Conservation (phyloP, 2,113 vertebrate genomes). For the Eupsittula cactorum region DNA sequence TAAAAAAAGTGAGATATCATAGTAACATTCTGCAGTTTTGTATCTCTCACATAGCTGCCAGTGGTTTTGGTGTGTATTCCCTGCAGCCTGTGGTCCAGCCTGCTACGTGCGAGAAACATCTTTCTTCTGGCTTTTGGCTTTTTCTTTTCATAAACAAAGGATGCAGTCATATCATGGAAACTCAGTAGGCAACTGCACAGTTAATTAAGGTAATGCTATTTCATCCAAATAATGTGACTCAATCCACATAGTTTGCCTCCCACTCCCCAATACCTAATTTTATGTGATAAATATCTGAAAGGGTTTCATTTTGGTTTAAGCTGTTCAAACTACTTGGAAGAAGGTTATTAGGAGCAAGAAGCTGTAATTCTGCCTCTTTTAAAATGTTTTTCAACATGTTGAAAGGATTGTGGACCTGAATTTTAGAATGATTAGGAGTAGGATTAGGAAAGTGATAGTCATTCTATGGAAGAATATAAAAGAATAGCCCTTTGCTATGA, state of each 20-base stretch:
- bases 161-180: neutral
- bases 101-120: rapidly evolving
- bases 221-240: neutral
- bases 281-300: neutral
- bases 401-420: neutral
- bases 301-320: neutral
- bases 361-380: neutral
- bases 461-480: neutral
- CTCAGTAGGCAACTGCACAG: neutral
- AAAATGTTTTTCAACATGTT: neutral
- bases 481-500: neutral
- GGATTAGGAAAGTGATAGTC: neutral
- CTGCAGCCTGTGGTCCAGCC: neutral
- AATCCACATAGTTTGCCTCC: neutral
- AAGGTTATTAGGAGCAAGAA: neutral
- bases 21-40: neutral
- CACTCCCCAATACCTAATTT: neutral
- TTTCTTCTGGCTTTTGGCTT: neutral
- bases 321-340: neutral
- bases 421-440: neutral
- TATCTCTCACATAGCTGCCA: neutral
- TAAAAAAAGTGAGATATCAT: neutral
- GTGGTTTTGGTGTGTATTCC: neutral
- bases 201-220: neutral
- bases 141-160: neutral